Conservation (phyloP, 2,797 vertebrate genomes). For the Nothura maculosa region DNA sequence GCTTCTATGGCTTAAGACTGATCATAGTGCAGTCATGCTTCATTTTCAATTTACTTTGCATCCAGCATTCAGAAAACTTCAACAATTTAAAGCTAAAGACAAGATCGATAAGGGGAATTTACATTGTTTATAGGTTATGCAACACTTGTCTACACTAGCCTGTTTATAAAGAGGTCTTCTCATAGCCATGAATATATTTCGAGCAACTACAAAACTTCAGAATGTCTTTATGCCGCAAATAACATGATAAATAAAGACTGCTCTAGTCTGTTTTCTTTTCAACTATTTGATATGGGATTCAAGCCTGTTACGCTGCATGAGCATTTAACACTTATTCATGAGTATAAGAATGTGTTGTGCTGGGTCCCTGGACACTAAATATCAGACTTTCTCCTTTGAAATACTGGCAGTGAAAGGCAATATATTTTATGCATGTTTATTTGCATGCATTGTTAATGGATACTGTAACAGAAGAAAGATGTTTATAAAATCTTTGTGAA, state of each 20-base stretch:
- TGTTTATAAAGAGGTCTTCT: not conserved
- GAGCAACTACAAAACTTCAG: not conserved
- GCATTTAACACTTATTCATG: rapidly evolving
- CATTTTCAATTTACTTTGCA: not conserved
- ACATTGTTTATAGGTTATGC: not conserved
- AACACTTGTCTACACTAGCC: not conserved
- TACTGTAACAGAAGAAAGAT: not conserved
- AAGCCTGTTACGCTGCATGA: not conserved
- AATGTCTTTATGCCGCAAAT: not conserved
- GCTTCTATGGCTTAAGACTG: not conserved
- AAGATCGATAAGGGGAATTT: not conserved
- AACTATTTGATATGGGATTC: not conserved
- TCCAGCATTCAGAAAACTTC: not conserved
- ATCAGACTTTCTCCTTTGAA: not conserved
- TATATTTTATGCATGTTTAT: not conserved
- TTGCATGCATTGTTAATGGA: not conserved
- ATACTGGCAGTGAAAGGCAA: not conserved
- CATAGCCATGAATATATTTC: not conserved
- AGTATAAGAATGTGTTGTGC: not conserved
- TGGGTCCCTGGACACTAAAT: not conserved
- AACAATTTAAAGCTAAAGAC: not conserved
- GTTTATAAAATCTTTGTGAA: not conserved
- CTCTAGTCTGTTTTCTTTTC: not conserved
- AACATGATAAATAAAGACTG: not conserved
- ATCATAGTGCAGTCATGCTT: not conserved